Evolutionary conservation across 2,797 vertebrate species (phyloP).

Genomic region (Psittacula echo): DNA sequence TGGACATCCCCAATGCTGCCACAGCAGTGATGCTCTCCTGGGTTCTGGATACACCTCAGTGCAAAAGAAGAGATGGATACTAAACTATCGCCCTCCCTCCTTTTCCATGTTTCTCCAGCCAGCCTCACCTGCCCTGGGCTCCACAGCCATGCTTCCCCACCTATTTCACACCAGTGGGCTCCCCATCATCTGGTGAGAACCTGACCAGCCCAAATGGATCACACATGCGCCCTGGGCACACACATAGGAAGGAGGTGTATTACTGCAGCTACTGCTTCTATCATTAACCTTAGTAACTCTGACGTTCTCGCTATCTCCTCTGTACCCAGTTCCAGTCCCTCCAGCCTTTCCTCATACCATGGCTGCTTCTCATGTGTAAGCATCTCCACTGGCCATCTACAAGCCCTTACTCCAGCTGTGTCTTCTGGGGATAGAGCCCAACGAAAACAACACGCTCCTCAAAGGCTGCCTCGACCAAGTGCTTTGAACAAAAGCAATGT

Average conservation of each 20-base stretch:
- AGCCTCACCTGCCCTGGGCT: neutral
- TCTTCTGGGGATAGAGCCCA: neutral
- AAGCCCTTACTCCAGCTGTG: neutral
- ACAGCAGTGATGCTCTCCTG: fast-evolving
- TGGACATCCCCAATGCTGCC: neutral
- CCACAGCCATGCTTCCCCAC: fast-evolving
- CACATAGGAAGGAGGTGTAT: neutral
- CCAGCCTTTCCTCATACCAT: neutral
- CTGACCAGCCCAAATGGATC: no score
- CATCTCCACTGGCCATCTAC: neutral
- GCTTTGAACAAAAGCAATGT: neutral
- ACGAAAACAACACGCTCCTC: neutral
- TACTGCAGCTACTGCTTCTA: neutral
- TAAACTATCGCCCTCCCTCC: neutral
- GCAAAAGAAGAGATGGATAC: neutral
- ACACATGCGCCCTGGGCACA: fast-evolving
- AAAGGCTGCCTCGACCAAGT: neutral
- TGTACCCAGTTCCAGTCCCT: neutral
- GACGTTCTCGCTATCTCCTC: neutral
- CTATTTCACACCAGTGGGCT: neutral
- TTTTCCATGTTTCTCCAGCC: neutral
- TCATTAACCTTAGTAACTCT: neutral
- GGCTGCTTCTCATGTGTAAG: neutral
- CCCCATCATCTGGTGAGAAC: neutral
- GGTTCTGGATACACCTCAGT: neutral